Evolutionary conservation across 2,113 vertebrate genomes (phyloP).

Genomic region (Odocoileus hemionus): DNA sequence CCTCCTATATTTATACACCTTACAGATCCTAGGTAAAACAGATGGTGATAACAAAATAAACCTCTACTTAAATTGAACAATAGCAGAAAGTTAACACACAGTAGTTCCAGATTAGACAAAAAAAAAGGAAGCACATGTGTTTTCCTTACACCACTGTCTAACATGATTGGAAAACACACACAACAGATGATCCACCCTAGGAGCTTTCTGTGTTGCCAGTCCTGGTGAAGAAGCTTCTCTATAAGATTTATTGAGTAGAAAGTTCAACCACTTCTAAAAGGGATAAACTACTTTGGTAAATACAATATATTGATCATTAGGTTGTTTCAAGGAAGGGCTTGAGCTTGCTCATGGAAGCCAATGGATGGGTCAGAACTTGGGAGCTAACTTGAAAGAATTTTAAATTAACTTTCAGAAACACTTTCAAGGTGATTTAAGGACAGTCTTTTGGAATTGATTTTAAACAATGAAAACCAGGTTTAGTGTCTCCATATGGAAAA

Average conservation of each 20-base stretch:
- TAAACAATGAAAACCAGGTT: conserved; percentile 53
- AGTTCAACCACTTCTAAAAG: not conserved
- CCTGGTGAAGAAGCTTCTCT: not conserved
- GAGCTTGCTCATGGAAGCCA: not conserved
- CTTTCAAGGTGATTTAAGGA: conserved; percentile 70
- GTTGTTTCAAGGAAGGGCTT: not conserved
- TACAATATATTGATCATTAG: not conserved
- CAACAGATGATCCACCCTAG: not conserved
- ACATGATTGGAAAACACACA: not conserved
- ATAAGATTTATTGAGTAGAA: not conserved
- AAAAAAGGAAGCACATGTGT: not conserved
- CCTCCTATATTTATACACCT: not conserved
- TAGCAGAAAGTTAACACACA: not conserved
- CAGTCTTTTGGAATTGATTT: conserved; percentile 57
- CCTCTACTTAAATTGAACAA: not conserved
- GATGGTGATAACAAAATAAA: not conserved
- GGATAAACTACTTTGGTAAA: not conserved
- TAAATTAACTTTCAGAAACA: conserved; percentile 47
- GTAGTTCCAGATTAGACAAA: not conserved
- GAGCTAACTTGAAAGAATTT: not conserved
- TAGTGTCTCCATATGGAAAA: conserved; percentile 45
- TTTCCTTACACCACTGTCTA: not conserved
- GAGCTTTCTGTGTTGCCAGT: not conserved
- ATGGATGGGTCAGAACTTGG: not conserved
- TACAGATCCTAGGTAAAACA: conserved; percentile 20